These are phyloP conservation scores for Lasioglossum villosulum DNA, from an alignment of 2,888 invertebrate species.

Conservation along the genomic window DNA sequence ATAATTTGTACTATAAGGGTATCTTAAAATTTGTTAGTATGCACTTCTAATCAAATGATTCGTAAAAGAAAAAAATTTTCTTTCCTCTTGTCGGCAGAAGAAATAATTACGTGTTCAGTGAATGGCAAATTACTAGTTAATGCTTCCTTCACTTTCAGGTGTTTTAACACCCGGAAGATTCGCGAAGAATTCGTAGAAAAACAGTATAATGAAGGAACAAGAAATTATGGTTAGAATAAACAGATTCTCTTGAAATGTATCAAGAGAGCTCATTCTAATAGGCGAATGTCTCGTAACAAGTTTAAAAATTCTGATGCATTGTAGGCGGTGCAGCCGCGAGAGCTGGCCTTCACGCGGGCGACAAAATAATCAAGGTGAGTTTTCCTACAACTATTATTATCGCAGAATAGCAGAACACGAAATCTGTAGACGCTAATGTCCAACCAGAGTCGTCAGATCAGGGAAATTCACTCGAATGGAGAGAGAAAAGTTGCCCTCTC, in stretches of 20 bases:
- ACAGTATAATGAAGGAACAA: not conserved
- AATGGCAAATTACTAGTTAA: conserved; percentile 7
- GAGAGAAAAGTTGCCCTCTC: no score
- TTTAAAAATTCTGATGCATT: conserved; percentile 71
- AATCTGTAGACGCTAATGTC: not conserved
- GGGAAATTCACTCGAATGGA: no score
- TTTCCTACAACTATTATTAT: conserved; percentile 50
- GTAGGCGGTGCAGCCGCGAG: conserved; percentile 96
- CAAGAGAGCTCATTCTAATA: conserved; percentile 8
- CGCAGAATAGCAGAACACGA: conserved; percentile 15
- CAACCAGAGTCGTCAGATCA: not conserved
- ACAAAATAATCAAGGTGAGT: conserved; percentile 95
- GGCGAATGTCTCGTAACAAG: conserved; percentile 26
- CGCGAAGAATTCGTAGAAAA: not conserved
- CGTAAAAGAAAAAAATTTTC: not conserved
- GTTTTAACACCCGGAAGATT: conserved; percentile 12
- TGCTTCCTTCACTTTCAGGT: not conserved
- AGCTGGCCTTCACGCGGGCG: conserved; percentile 96
- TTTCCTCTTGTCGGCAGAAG: not conserved
- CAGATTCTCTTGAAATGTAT: not conserved
- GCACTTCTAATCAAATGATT: not conserved
- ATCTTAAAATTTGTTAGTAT: not conserved
- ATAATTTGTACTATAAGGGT: not conserved
- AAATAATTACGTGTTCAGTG: not conserved
- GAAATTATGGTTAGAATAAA: conserved; percentile 2